Evolutionary conservation across 2,797 vertebrate genomes (phyloP), one percentile per base, ranked within the genome.

Genomic region (Galagoides demidoff): DNA sequence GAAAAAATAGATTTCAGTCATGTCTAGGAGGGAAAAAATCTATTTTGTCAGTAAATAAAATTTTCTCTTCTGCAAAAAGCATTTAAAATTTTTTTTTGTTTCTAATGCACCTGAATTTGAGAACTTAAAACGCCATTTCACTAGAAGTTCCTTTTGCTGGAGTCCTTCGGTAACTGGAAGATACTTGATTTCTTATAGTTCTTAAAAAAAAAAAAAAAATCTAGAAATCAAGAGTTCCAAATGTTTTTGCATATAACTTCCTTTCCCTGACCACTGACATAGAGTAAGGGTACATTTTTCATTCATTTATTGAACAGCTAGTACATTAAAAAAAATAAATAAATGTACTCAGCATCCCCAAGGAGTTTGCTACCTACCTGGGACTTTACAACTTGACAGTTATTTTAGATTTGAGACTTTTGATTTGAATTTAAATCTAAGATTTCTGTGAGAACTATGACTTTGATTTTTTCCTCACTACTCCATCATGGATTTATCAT

Each of bases 131-230:
- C 87, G 20, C 2, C 12, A 88, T 78, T 74, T 66, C 57, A 81
- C 7, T 71, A 17, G 8, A 9, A 52, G 9, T 71, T 68, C 3
- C 5, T 87, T 89, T 74, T 11, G 64, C 52, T 8, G 29, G 5
- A 77, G 23, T 70, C 2, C 10, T 93, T 63, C 92, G 11, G 17
- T 70, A 73, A n/a, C 8, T 95, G 92, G 73, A 1, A 94, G 13
- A 71, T 76, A 81, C 81, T 90, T 94, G 7, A 57, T 95, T 89
- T 91, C 37, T 89, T 86, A 68, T 82, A 45, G 76, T 43, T 84
- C 29, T 52, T 52, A 16, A 4, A 16, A 52, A n/a, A 55, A 66
- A 55, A 66, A 81, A 57, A 27, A n/a, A 74, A 63, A 45, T 25
- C 20, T 73, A 37, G 7, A 74, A 63, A 45, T 25, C 16, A 63